Percentiles rank a stretch among this genome's conserved stretches.
Conservation (phyloP, 2,797 vertebrate species). For the Myotis vivesi region DNA sequence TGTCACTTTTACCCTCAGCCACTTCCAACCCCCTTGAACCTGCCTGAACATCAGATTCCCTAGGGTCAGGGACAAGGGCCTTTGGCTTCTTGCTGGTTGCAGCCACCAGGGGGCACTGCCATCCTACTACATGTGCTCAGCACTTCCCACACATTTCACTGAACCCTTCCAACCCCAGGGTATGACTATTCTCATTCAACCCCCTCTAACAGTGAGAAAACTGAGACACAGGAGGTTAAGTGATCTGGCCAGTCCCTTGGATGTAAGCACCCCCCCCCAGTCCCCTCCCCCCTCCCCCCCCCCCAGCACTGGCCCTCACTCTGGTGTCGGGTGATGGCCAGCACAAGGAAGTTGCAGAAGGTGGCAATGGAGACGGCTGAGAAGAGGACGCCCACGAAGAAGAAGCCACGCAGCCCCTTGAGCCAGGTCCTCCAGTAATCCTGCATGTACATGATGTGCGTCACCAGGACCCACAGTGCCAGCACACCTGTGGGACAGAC, state of each 20-base stretch:
- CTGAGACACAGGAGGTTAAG: not conserved
- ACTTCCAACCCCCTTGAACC: not conserved
- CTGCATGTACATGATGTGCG: slow-evolving; percentile 96
- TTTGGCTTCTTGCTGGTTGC: not conserved
- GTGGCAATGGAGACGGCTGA: slow-evolving; percentile 87
- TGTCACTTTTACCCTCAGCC: not conserved
- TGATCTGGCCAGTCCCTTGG: not conserved
- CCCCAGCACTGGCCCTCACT: slow-evolving; percentile 82
- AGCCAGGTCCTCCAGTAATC: slow-evolving; percentile 98
- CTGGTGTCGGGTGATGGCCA: slow-evolving; percentile 90
- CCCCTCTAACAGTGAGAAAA: not conserved
- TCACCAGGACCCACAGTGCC: slow-evolving; percentile 94
- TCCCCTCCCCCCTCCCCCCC: too few species aligned
- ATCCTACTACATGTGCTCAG: not conserved
- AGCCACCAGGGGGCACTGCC: slow-evolving; percentile 52
- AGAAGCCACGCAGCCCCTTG: slow-evolving; percentile 94
- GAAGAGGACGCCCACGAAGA: slow-evolving; percentile 90
- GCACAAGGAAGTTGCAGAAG: slow-evolving; percentile 89
- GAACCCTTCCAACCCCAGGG: not conserved
- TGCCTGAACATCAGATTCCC: not conserved
- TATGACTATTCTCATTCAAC: not conserved
- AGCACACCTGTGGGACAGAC: slow-evolving; percentile 89
- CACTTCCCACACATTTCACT: not conserved
- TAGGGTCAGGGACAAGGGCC: not conserved
- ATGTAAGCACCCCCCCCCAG: not conserved